Base-by-base conservation (phyloP, 1,140 invertebrate species). In the Scaptomyza pallida region DNA sequence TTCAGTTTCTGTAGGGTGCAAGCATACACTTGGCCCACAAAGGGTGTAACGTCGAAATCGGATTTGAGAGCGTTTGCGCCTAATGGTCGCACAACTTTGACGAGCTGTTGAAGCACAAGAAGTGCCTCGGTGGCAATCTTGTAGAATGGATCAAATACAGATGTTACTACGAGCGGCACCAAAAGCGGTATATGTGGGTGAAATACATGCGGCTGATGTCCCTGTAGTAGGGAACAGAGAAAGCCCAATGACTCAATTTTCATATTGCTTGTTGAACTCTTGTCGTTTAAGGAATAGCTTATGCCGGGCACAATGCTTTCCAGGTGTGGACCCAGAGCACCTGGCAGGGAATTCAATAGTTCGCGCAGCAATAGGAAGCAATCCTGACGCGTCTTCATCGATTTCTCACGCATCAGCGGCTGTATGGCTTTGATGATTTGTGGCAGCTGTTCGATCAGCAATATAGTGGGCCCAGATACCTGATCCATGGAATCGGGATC, bases 241-340 rank as follows among this genome's bases (percentile, higher is more conserved):
- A 99, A 99, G 43, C 97, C 95, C 60, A 99, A 92, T 0, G 98
- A 97, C 86, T 99, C 98, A 72, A 99, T 99, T 93, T 99, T 99
- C 97, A 99, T 99, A 81, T 98, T 99, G 45, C 97, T 98, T 23
- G 97, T 98, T 0, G 97, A 97, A 86, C 97, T 97, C 82, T 98
- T 98, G 82, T 99, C 98, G 0, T 95, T 96, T 16, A 99, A 93
- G 8, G 97, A 97, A 89, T 96, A 98, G 77, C 97, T 95, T 75
- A 99, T 97, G 5, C 97, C 97, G 4, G 97, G 96, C 40, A 99
- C 95, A 19, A 99, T 92, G 15, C 95, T 94, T 0, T 95, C 94
- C 60, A 98, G 95, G 90, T 98, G 97, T 80, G 96, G 94, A 0
- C 95, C 95, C 13, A 99, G 93, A 37, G 97, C 97, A 26, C 97